Evolutionary conservation across 23 tunicate species (phyloP), one percentile per base, ranked within the genome.

Genomic region (Styela clava): DNA sequence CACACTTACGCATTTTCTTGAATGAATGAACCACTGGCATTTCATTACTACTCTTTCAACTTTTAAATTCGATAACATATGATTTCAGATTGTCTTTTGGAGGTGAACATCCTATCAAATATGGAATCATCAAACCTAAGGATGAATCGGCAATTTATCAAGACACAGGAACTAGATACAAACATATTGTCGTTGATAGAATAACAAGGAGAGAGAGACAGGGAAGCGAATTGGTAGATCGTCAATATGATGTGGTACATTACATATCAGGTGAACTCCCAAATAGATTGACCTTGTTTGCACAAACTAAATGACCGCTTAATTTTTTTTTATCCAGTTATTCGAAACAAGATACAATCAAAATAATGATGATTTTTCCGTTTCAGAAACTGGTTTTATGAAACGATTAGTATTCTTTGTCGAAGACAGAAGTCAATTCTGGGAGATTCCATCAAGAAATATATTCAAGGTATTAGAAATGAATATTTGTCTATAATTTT

Each of bases 191-290:
- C 20, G 92, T 83, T 35, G 74, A 83, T 31, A 67, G 84, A 61
- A 62, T 83, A 24, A 22, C 79, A 44, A 62, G 56, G n/a, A 33
- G 56, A 20, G 78, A 69, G 29, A 85, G 79, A 44, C 19, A 77
- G 62, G 68, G 33, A 23, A 34, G 74, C 62, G 61, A 69, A 69
- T 5, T 82, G 31, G 61, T 79, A 3, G 77, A 71, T 21, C 32
- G 34, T 16, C 37, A 26, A 31, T 71, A 71, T 16, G 77, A 71
- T 30, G 77, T 71, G 5, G 77, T 71, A 16, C 77, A 36, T 69
- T 37, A 82, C 69, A 76, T 83, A 2, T 82, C 86, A 23, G 74
- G 92, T 88, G 69, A 88, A 73, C n/a, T n/a, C n/a, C n/a, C n/a
- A n/a, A n/a, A n/a, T n/a, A n/a, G n/a, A n/a, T 25, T 33, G 26